Conservation (phyloP, 2,113 vertebrate species). For the Cisticola juncidis region DNA sequence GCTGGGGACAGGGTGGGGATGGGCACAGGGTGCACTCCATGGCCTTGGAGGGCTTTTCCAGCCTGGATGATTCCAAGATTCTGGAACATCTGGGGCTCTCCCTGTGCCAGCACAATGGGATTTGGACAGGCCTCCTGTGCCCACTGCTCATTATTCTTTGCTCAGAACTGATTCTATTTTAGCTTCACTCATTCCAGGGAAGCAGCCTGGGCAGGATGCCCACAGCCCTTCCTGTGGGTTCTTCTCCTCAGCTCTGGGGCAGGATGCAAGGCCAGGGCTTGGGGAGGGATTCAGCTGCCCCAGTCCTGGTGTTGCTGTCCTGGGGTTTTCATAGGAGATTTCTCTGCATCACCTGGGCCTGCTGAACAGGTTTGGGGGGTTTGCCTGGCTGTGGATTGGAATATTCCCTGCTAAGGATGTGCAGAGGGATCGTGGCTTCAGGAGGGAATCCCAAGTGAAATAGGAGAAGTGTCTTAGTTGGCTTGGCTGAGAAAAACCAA, state of each 20-base stretch:
- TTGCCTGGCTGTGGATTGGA: neutral
- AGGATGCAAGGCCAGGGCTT: neutral
- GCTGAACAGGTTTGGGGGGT: neutral
- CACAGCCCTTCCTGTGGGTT: fast-evolving
- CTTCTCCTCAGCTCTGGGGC: fast-evolving
- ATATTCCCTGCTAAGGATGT: neutral
- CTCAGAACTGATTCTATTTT: neutral
- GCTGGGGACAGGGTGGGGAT: neutral
- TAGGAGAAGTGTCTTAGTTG: too few species aligned
- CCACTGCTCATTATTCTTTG: fast-evolving
- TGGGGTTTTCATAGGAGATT: fast-evolving
- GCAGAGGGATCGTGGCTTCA: neutral
- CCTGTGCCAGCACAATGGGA: fast-evolving
- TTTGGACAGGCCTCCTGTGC: neutral
- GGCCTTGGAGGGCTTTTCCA: fast-evolving
- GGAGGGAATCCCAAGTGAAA: neutral
- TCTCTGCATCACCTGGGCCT: neutral
- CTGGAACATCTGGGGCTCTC: neutral
- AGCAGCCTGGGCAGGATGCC: neutral
- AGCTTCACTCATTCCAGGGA: fast-evolving
- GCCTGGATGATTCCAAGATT: fast-evolving
- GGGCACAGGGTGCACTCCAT: fast-evolving
- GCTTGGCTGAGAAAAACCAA: neutral
- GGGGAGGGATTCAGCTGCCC: neutral
- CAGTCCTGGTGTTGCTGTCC: fast-evolving